Base-by-base conservation (phyloP, 2,113 vertebrate species). In the Pachyramphus minor region DNA sequence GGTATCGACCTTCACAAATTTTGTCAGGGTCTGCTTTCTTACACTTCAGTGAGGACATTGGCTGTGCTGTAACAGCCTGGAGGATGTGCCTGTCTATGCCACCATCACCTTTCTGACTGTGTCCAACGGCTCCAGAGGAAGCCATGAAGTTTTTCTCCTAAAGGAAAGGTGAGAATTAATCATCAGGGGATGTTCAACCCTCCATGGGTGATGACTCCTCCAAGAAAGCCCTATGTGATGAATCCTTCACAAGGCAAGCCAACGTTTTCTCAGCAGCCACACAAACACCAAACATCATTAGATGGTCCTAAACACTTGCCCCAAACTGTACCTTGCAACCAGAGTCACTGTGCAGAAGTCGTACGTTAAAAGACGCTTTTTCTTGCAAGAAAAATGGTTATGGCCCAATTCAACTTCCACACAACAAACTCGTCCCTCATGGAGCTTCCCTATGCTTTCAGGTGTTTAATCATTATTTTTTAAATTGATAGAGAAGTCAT, bases 121-220 rank as follows among this genome's bases (percentile, higher is more conserved):
- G 9, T 22, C 58, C 69, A 85, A 42, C 4, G 41, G 31, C 76
- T 66, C 50, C 44, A 68, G 71, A 66, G 67, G 62, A 12, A 74
- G 55, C 27, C 11, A 4, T 8, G 19, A 63, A 42, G 73, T 9
- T 75, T 75, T 39, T 30, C 28, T 47, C 58, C 75, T 11, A 5
- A 42, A 50, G 56, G 19, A 62, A 75, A 56, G 12, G 30, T 2
- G 15, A 80, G 27, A 68, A 73, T 49, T 22, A 52, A 12, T 53
- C n/a, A n/a, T 5, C 2, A 2, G 16, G 44, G 20, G 14, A 82
- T 1, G 60, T 5, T 14, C 31, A 50, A 20, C n/a, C 16, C 39
- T n/a, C n/a, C 49, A 31, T 0, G 0, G 25, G 19, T 49, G 59
- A 41, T 0, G 0, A 25, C 33, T 21, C 9, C 66, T 82, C 42